A percentile compares a stretch with the other conserved stretches of the same genome.
phyloP scores from a whole-genome alignment of 2,888 invertebrate genomes.

The Campoletis raptor region DNA sequence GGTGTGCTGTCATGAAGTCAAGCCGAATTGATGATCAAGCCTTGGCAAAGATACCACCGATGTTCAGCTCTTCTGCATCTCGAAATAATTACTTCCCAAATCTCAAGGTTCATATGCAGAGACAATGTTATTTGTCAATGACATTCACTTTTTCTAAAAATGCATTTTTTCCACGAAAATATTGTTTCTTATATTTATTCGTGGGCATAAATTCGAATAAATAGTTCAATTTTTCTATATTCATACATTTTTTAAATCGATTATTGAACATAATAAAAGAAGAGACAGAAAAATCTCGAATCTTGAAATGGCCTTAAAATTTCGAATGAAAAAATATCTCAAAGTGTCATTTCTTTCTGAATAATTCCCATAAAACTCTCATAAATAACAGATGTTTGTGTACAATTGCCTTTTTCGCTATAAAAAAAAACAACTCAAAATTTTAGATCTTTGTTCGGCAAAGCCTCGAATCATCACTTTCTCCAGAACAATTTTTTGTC shows the following conservation, averaged over 20 bases:
- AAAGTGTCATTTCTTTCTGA: too few relatives aligned
- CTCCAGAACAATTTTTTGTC: neutral
- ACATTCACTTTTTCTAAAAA: slow-evolving; percentile 7
- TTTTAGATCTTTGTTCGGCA: neutral
- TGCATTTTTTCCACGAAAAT: neutral
- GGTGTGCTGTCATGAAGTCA: slow-evolving; percentile 62
- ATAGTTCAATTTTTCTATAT: neutral
- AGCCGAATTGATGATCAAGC: slow-evolving; percentile 69
- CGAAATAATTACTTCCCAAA: slow-evolving; percentile 71
- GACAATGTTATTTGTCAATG: slow-evolving; percentile 41
- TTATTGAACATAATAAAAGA: neutral
- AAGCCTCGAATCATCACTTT: neutral
- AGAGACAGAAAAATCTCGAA: neutral
- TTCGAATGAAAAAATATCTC: neutral
- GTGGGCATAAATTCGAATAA: neutral
- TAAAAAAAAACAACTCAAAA: neutral
- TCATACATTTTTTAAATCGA: neutral
- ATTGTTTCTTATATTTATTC: neutral
- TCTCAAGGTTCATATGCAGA: slow-evolving; percentile 42
- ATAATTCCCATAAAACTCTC: neutral
- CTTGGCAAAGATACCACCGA: slow-evolving; percentile 68
- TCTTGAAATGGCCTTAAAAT: too few relatives aligned
- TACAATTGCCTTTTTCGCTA: neutral
- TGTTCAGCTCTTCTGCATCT: slow-evolving; percentile 55
- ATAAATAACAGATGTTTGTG: neutral